phyloP scores from a whole-genome alignment of 1,140 invertebrate genomes.

The Pinna nobilis region DNA sequence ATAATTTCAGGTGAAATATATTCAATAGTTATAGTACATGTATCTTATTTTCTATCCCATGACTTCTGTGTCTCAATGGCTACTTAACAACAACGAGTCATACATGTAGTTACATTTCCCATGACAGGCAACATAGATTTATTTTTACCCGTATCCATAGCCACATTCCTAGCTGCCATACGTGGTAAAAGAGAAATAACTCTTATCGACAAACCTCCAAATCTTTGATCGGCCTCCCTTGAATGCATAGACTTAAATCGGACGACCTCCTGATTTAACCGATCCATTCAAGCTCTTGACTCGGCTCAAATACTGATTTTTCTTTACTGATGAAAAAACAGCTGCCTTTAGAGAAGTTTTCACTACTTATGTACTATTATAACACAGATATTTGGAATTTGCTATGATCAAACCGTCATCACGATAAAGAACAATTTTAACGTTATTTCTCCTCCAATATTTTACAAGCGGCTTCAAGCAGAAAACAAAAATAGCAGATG shows the following conservation, averaged over 20 bases:
- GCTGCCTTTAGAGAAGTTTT: neutral
- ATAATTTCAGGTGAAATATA: neutral
- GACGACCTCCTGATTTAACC: constrained; percentile 1
- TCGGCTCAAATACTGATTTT: neutral
- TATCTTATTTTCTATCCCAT: constrained; percentile 10
- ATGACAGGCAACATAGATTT: no score
- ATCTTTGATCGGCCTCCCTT: no score
- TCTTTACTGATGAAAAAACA: no score
- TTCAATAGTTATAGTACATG: neutral
- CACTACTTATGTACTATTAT: neutral
- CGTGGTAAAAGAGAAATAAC: constrained; percentile 3
- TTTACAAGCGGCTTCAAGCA: neutral
- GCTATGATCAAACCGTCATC: constrained; percentile 10
- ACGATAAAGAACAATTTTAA: constrained; percentile 18
- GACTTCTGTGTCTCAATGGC: neutral
- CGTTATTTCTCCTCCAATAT: constrained; percentile 13
- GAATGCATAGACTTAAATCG: neutral
- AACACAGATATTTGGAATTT: neutral
- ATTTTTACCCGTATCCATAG: neutral
- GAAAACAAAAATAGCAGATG: constrained; percentile 6
- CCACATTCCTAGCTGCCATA: constrained; percentile 9
- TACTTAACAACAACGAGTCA: neutral
- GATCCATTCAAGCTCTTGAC: neutral
- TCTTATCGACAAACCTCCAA: neutral
- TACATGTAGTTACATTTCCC: neutral